Base-by-base conservation (phyloP, 2,888 invertebrate species). In the Phyllotreta cruciferae region DNA sequence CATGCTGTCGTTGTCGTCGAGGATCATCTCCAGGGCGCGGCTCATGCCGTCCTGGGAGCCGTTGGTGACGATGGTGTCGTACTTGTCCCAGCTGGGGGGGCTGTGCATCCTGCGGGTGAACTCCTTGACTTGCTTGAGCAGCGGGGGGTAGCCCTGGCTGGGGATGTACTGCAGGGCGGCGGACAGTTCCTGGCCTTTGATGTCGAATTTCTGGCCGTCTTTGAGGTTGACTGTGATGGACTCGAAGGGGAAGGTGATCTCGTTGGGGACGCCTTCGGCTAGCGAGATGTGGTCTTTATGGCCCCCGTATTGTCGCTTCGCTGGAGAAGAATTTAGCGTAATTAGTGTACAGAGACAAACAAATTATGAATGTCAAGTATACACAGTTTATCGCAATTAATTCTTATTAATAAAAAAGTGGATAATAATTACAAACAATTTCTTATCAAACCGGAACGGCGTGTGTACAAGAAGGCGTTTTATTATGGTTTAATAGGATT, bases 41-140 rank as follows among this genome's bases (percentile, higher is more conserved):
- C 89, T 88, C 63, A 93, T 85, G 5, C 90, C 92, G 76, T 92
- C 91, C 78, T 92, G 92, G 24, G 90, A 87, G 1, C 93, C 93
- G 69, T 87, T 86, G 3, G 90, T 90, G 34, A 92, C 83, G 39
- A 90, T 78, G 0, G 92, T 77, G 63, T 89, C 88, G 1, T 86
- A 83, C 1, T 85, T 81, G 1, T 85, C 80, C 84, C 86, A 83
- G 4, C 84, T 79, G 0, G 91, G 91, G 0, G 91, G 90, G 0
- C 85, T 82, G 75, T 92, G 92, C 8, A 87, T 78, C 52, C 83
- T 80, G 50, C 83, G 78, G 73, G 90, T 90, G 74, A 90, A 86
- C 45, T 85, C 83, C 66, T 87, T 86, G 7, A 92, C 80, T 70
- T 85, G 85, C 57, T 84, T 77, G 0, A 89, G 70, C 0, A 91